Conservation (phyloP, 2,113 vertebrate species). For the Daubentonia madagascariensis region DNA sequence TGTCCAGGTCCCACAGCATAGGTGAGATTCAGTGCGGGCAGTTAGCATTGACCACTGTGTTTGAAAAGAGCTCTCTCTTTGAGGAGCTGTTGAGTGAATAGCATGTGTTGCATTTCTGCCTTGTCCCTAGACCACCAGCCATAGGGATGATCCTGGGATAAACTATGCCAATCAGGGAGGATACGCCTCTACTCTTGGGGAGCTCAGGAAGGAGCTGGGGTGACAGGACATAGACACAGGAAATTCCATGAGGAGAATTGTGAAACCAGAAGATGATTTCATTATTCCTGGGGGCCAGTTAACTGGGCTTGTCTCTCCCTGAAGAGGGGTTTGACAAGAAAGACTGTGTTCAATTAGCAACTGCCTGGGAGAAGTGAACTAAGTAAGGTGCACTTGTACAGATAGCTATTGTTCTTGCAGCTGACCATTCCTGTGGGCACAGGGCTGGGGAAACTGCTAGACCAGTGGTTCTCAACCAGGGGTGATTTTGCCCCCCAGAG, state of each 20-base stretch:
- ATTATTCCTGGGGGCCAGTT: not conserved
- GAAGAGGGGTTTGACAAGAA: not conserved
- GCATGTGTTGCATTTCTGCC: not conserved
- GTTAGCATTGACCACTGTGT: not conserved
- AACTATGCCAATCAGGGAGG: not conserved
- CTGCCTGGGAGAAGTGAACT: not conserved
- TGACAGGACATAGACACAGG: not conserved
- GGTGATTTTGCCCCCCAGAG: not conserved
- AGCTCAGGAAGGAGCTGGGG: not conserved
- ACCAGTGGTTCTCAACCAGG: not conserved
- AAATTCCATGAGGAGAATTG: not conserved
- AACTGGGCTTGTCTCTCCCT: not conserved
- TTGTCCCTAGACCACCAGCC: too few relatives aligned
- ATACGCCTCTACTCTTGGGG: too few relatives aligned
- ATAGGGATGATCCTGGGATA: fast-evolving
- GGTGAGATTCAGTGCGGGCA: not conserved
- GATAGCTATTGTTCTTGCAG: not conserved
- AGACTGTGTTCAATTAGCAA: not conserved
- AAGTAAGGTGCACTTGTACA: not conserved
- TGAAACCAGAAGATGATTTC: not conserved
- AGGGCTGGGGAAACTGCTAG: not conserved
- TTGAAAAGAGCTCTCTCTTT: too few relatives aligned
- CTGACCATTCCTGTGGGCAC: not conserved
- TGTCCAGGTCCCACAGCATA: not conserved
- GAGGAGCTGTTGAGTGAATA: not conserved